phyloP scores from a whole-genome alignment of 2,113 vertebrate genomes.

The Centropristis striata region DNA sequence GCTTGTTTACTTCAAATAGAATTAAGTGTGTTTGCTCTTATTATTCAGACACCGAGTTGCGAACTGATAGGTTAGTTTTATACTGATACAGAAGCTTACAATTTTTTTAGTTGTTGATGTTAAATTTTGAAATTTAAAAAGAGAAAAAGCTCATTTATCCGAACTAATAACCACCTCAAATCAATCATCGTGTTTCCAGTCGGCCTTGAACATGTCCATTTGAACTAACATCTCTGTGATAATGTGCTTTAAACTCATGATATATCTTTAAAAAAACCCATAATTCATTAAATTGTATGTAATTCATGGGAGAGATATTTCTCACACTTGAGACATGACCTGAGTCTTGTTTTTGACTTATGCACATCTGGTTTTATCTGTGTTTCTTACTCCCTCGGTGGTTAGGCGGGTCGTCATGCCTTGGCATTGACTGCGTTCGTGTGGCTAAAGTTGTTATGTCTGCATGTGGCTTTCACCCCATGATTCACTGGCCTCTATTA shows the following conservation, averaged over 20 bases:
- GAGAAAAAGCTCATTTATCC: not conserved
- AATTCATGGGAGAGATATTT: not conserved
- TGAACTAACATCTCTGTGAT: not conserved
- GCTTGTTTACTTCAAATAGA: not conserved
- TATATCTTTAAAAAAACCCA: not conserved
- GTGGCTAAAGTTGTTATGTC: constrained; percentile 72
- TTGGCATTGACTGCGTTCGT: constrained; percentile 37
- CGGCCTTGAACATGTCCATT: not conserved
- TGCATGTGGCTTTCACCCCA: constrained; percentile 47
- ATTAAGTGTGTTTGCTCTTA: not conserved
- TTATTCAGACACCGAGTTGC: not conserved
- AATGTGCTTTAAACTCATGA: not conserved
- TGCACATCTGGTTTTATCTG: constrained; percentile 15
- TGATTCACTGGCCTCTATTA: constrained; percentile 69
- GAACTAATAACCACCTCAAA: not conserved
- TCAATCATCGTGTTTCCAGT: not conserved
- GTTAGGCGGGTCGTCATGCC: constrained; percentile 14
- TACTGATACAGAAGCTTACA: not conserved
- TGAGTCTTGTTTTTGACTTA: not conserved
- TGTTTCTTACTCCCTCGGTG: constrained; percentile 18
- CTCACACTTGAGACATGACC: not conserved
- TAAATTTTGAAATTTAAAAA: not conserved
- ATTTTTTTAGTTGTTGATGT: not conserved
- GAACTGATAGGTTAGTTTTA: not conserved
- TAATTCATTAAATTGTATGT: not conserved